These are phyloP conservation scores for Drosophila pallidifrons DNA, from an alignment of 1,140 invertebrate species.

Conservation along the genomic window DNA sequence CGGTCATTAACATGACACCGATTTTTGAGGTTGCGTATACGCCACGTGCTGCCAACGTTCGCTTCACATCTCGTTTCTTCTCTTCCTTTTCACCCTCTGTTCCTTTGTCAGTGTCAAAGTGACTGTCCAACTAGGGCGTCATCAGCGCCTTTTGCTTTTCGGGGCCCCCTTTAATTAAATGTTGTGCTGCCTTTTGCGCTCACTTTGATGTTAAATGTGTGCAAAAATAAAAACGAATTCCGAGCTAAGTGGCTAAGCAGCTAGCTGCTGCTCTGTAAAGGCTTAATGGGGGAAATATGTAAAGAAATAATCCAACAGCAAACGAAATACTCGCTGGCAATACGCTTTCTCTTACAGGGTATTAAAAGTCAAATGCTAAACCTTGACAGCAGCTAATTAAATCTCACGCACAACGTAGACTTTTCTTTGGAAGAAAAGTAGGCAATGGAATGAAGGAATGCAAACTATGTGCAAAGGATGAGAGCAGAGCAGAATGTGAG, in stretches of 20 bases:
- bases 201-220: conserved; percentile 45
- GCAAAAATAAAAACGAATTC: conserved; percentile 13
- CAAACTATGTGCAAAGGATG: not conserved
- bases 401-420: conserved; percentile 27
- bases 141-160: conserved; percentile 19
- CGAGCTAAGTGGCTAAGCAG: not conserved
- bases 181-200: conserved; percentile 38
- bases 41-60: conserved; percentile 40
- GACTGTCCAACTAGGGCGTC: conserved; percentile 14
- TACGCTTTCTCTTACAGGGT: not conserved
- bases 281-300: not conserved
- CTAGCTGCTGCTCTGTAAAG: not conserved
- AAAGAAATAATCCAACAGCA: not conserved
- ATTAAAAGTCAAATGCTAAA: conserved; percentile 21
- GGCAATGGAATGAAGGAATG: not conserved
- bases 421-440: conserved; percentile 8
- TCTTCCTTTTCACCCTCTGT: not conserved
- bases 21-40: conserved; percentile 68
- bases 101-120: not conserved
- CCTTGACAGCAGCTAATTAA: conserved; percentile 40
- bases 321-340: too few relatives aligned
- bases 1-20: conserved; percentile 78
- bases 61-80: not conserved
- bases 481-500: not conserved
- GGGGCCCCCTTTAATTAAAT: conserved; percentile 50